Evolutionary conservation across 2,888 invertebrate species (phyloP).

Genomic region (Alviniconcha strummeri): DNA sequence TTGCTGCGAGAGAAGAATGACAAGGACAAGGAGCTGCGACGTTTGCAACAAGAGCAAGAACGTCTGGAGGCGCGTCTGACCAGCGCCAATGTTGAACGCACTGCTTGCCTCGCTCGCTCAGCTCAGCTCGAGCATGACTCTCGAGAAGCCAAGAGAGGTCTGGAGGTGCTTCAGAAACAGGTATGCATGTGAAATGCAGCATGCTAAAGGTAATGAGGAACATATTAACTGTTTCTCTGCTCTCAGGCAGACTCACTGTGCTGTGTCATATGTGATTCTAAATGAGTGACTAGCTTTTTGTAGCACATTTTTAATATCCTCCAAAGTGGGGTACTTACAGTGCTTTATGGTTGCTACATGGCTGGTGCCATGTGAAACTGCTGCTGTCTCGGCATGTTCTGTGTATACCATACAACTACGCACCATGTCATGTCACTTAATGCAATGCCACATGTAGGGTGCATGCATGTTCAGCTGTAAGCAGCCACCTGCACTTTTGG

Average conservation of each 20-base stretch:
- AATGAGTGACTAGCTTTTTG: background rate
- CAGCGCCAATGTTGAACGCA: background rate
- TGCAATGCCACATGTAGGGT: too few relatives aligned
- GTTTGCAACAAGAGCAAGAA: slow-evolving; percentile 1
- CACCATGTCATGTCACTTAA: too few relatives aligned
- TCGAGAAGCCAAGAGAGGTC: slow-evolving; percentile 5
- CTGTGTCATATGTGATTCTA: background rate
- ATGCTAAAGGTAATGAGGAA: background rate
- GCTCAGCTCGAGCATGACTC: slow-evolving; percentile 15
- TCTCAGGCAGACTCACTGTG: too few relatives aligned
- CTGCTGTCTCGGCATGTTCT: too few relatives aligned
- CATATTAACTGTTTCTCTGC: background rate
- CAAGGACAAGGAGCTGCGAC: slow-evolving; percentile 12
- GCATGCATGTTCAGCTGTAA: too few relatives aligned
- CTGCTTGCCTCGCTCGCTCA: slow-evolving; percentile 3
- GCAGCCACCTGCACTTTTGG: too few relatives aligned
- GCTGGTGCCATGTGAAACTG: too few relatives aligned
- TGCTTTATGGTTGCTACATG: too few relatives aligned
- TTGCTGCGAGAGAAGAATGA: slow-evolving; percentile 19
- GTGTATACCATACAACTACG: too few relatives aligned
- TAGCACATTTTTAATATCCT: too few relatives aligned
- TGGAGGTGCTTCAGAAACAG: slow-evolving; percentile 18
- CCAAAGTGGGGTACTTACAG: too few relatives aligned
- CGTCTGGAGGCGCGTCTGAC: slow-evolving; percentile 9
- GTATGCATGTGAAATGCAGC: background rate